Evolutionary conservation across 2,797 vertebrate species (phyloP).

Genomic region (Characodon lateralis): DNA sequence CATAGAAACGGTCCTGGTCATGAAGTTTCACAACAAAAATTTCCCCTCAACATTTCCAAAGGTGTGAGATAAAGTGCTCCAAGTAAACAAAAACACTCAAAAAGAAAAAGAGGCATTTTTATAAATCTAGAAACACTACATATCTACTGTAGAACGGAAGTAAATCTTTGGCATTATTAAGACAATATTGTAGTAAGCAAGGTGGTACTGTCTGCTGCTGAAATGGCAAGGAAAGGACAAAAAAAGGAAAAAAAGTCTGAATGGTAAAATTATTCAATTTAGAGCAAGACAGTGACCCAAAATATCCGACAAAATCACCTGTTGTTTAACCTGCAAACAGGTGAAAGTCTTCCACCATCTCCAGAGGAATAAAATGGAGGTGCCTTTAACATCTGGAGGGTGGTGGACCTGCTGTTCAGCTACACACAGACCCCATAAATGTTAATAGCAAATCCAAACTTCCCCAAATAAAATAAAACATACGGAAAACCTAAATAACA

Average conservation of each 20-base stretch:
- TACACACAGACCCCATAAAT: constrained; percentile 1
- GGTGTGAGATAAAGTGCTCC: not conserved
- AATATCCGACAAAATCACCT: not conserved
- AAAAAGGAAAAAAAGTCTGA: not conserved
- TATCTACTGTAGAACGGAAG: not conserved
- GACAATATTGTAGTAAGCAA: not conserved
- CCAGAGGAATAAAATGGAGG: not conserved
- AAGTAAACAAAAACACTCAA: not conserved
- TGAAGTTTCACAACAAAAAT: not conserved
- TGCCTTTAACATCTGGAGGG: not conserved
- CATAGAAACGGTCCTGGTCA: not conserved
- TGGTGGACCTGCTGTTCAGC: not conserved
- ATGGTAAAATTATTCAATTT: not conserved
- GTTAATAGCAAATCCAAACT: constrained; percentile 20
- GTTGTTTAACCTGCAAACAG: not conserved
- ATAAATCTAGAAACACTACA: not conserved
- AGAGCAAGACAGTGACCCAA: not conserved
- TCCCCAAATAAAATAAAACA: constrained; percentile 1
- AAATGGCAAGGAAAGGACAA: not conserved
- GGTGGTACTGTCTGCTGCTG: not conserved
- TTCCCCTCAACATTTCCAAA: not conserved
- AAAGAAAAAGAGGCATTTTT: not conserved
- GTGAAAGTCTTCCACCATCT: not conserved
- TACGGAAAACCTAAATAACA: not conserved
- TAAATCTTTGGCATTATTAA: not conserved